These are phyloP conservation scores for Eristalis intricaria DNA, from an alignment of 2,888 invertebrate genomes.

Conservation along the genomic window DNA sequence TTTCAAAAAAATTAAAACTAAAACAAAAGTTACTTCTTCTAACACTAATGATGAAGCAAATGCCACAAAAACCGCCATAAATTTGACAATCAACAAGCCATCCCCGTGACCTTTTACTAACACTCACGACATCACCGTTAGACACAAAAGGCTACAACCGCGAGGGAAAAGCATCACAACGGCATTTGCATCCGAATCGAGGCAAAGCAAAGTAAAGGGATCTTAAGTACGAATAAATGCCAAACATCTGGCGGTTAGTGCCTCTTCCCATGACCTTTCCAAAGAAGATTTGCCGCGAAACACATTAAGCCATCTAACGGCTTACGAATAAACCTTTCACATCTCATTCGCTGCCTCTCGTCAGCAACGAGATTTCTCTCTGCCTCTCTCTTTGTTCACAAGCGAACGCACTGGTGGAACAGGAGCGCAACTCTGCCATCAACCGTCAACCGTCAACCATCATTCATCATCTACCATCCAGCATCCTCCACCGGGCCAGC, in stretches of 20 bases:
- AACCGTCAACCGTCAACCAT: background rate
- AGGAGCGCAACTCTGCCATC: background rate
- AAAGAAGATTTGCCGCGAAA: background rate
- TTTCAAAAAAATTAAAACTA: too few relatives aligned
- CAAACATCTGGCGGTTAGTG: constrained; percentile 48
- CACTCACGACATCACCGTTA: background rate
- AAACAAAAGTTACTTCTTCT: background rate
- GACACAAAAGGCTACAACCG: background rate
- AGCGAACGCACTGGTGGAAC: background rate
- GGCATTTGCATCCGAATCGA: constrained; percentile 21
- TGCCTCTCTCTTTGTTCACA: background rate
- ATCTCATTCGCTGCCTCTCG: background rate
- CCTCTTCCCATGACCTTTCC: constrained; percentile 62
- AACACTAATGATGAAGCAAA: background rate
- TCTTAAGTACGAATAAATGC: constrained; percentile 37
- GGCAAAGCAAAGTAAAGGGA: constrained; percentile 27
- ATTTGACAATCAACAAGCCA: background rate
- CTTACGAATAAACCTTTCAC: background rate
- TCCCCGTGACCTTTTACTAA: background rate
- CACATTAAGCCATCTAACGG: background rate
- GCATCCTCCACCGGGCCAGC: background rate
- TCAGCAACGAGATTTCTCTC: background rate
- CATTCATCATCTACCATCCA: background rate
- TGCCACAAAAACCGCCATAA: background rate
- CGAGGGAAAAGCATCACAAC: background rate